Conservation (phyloP, 2,888 invertebrate species). For the Melanostoma scalare region DNA sequence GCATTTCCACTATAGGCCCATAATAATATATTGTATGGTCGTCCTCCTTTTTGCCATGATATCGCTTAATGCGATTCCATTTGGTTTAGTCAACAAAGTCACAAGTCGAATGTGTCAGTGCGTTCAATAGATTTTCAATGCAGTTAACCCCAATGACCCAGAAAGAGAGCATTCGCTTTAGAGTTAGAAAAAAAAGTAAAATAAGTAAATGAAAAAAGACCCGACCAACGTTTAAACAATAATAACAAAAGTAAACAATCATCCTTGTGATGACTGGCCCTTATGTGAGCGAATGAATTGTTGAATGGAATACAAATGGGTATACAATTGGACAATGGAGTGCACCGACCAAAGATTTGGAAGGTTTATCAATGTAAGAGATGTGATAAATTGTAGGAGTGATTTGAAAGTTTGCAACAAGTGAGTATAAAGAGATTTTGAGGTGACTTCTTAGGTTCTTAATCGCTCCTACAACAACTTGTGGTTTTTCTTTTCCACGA, state of each 20-base stretch:
- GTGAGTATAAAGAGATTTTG: too few species aligned
- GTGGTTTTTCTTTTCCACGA: too few species aligned
- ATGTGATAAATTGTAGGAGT: too few species aligned
- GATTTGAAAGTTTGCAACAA: too few species aligned
- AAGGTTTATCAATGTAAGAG: too few species aligned
- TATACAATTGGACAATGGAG: slow-evolving; percentile 47
- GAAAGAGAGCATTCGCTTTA: slow-evolving; percentile 45
- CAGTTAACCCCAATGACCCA: slow-evolving; percentile 71
- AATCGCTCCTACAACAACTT: too few species aligned
- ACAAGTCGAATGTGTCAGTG: slow-evolving; percentile 51
- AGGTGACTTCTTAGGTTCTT: too few species aligned
- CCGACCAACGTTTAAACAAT: slow-evolving; percentile 4
- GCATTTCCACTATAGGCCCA: slow-evolving; percentile 26
- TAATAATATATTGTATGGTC: slow-evolving; percentile 18
- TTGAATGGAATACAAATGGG: slow-evolving; percentile 28
- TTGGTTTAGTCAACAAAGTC: slow-evolving; percentile 33
- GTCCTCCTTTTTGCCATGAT: slow-evolving; percentile 26
- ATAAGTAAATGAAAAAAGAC: not conserved
- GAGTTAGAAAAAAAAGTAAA: slow-evolving; percentile 16
- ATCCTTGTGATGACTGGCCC: slow-evolving; percentile 48
- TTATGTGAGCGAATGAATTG: slow-evolving; percentile 32
- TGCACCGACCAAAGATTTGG: slow-evolving; percentile 7
- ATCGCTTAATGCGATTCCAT: slow-evolving; percentile 43
- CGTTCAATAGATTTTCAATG: slow-evolving; percentile 62
- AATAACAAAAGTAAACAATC: slow-evolving; percentile 49